phyloP scores from a whole-genome alignment of 2,113 vertebrate genomes.

The Callithrix jacchus region DNA sequence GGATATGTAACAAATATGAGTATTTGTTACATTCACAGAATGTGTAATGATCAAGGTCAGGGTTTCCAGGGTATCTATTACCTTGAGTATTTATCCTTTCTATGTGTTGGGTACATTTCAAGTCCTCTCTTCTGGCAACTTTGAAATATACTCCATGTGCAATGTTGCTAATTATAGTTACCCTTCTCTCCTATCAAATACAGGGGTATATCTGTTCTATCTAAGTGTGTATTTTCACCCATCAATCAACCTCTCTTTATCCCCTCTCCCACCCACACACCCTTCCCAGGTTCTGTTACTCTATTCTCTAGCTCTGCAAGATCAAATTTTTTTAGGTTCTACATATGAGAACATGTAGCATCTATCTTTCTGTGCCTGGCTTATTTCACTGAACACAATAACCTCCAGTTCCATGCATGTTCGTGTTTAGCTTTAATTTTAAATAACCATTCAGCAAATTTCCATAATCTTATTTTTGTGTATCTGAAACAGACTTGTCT shows the following conservation, averaged over 20 bases:
- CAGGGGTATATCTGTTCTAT: neutral
- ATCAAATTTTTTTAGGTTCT: neutral
- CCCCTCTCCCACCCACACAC: neutral
- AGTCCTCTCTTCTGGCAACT: neutral
- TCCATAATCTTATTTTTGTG: neutral
- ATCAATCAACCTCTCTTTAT: neutral
- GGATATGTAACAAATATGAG: neutral
- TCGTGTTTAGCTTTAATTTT: slow-evolving; percentile 30
- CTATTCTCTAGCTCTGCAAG: neutral
- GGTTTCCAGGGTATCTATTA: neutral
- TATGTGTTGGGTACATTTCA: neutral
- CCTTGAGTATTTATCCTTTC: neutral
- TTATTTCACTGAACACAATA: neutral
- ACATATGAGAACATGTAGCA: neutral
- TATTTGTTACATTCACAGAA: neutral
- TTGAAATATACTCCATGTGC: neutral
- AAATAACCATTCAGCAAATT: slow-evolving; percentile 20
- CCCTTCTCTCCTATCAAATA: neutral
- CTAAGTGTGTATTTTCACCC: neutral
- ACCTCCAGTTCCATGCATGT: neutral
- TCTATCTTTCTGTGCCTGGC: neutral
- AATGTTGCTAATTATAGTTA: neutral
- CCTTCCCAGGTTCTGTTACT: neutral
- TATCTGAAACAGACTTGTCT: neutral
- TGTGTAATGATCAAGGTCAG: neutral